Base-by-base conservation (phyloP, 1,140 invertebrate species). In the Marisa cornuarietis region DNA sequence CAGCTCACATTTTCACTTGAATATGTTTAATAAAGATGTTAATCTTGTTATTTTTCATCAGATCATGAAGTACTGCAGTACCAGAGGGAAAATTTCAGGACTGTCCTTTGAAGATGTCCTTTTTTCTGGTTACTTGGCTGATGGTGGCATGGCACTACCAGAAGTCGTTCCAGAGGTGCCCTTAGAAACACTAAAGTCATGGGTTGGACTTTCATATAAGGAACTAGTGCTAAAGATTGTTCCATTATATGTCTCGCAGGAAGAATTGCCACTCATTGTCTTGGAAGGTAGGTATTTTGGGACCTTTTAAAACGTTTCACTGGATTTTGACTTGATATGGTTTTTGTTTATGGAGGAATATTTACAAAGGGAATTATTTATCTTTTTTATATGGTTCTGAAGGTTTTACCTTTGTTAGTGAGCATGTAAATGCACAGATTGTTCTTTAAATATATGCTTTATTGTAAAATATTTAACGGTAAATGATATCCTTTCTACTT, bases 121-220 rank as follows among this genome's bases (percentile, higher is more conserved):
- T 22, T 88, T 89, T 71, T 86, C 88, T 79, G 92, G 92, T 13
- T 92, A 90, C 85, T 88, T 90, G 13, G 82, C 82, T 69, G 92
- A 93, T 85, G 91, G 91, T 18, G 92, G 92, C 0, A 85, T 93
- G n/a, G 87, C 90, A 18, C 71, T 93, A 16, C 92, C 92, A 69
- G 88, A 91, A 74, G 18, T 20, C 9, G 85, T 92, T 54, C 92
- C 92, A 20, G 52, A 69, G 1, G 72, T 92, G 6, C 63, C 84
- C 18, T 11, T 51, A 26, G 83, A 87, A 16, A 86, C 83, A 7
- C 65, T 93, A 0, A 80, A 84, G n/a, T 69, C 81, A 18, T 92
- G 91, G 92, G 81, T 83, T 20, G 78, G 82, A 8, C 81, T 91
- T 18, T 84, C 88, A 0, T 92, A 92, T 82, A 77, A 80, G 16